Evolutionary conservation across 2,888 invertebrate genomes (phyloP).

Genomic region (Marasmarcha lunaedactyla): DNA sequence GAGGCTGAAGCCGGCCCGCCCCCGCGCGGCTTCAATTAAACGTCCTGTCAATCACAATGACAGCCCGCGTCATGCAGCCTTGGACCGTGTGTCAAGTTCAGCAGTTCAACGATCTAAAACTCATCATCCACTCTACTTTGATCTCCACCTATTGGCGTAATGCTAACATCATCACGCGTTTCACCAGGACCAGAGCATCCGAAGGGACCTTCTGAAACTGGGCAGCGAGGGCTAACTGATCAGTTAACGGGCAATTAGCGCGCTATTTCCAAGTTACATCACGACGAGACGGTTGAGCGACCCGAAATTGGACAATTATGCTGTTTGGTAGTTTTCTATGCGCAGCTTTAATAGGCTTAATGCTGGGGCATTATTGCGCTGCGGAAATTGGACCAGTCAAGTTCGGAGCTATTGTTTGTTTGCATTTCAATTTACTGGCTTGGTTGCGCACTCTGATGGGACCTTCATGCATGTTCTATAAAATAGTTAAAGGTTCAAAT

Average conservation of each 20-base stretch:
- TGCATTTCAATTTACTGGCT: no score
- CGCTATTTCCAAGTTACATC: neutral
- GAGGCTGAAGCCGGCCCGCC: slow-evolving; percentile 2
- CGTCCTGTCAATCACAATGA: slow-evolving; percentile 29
- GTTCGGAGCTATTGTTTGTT: no score
- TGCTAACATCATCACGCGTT: no score
- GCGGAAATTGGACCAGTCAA: no score
- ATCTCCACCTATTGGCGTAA: no score
- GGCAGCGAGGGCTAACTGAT: no score
- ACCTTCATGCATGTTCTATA: no score
- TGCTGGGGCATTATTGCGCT: neutral
- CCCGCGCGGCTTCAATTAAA: slow-evolving; percentile 20
- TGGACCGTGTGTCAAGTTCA: slow-evolving; percentile 30
- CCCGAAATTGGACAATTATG: neutral
- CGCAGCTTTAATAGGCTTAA: neutral
- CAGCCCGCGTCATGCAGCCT: slow-evolving; percentile 25
- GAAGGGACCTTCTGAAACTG: no score
- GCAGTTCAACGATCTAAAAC: slow-evolving; percentile 21
- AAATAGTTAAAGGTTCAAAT: no score
- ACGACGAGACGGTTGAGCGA: neutral
- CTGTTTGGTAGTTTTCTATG: slow-evolving; percentile 1
- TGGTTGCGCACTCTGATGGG: no score
- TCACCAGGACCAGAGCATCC: no score
- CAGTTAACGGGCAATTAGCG: neutral
- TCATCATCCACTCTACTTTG: slow-evolving; percentile 4